Evolutionary conservation across 2,888 invertebrate species (phyloP).

Genomic region (Drosophila robusta): DNA sequence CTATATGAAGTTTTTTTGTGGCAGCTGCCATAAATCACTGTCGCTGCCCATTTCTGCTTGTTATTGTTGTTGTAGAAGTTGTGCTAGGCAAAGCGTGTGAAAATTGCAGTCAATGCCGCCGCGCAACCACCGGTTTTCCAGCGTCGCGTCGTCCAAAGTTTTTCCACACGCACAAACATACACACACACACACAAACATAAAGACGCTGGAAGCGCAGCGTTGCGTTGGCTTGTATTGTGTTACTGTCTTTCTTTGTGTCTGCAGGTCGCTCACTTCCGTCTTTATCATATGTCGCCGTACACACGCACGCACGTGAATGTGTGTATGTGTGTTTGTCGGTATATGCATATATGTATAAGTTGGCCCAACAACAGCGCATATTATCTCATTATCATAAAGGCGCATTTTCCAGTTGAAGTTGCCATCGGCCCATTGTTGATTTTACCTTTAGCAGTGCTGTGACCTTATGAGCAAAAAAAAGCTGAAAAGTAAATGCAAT

Average conservation of each 20-base stretch:
- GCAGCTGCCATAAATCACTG: constrained; percentile 63
- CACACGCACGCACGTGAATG: background rate
- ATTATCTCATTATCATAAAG: constrained; percentile 69
- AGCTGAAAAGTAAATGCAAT: background rate
- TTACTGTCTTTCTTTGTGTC: constrained; percentile 63
- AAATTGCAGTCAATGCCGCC: constrained; percentile 65
- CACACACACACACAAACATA: constrained; percentile 8
- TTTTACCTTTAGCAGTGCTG: constrained; percentile 3
- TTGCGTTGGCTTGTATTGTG: constrained; percentile 36
- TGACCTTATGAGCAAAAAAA: background rate
- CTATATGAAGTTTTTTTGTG: constrained; percentile 27
- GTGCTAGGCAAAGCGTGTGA: constrained; percentile 64
- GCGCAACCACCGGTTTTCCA: constrained; percentile 59
- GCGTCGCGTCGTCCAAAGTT: constrained; percentile 38
- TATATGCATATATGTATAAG: constrained; percentile 2
- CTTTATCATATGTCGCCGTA: constrained; percentile 55
- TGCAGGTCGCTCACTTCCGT: constrained; percentile 69
- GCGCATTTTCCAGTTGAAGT: constrained; percentile 69
- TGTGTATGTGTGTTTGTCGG: constrained; percentile 1
- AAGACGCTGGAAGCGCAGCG: constrained; percentile 11
- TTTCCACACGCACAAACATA: constrained; percentile 38
- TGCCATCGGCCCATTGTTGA: constrained; percentile 28
- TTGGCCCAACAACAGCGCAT: constrained; percentile 24
- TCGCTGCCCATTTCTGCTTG: constrained; percentile 32
- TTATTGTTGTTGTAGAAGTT: constrained; percentile 11